Base-by-base conservation (phyloP, 2,888 invertebrate species). In the Phaedon cochleariae region DNA sequence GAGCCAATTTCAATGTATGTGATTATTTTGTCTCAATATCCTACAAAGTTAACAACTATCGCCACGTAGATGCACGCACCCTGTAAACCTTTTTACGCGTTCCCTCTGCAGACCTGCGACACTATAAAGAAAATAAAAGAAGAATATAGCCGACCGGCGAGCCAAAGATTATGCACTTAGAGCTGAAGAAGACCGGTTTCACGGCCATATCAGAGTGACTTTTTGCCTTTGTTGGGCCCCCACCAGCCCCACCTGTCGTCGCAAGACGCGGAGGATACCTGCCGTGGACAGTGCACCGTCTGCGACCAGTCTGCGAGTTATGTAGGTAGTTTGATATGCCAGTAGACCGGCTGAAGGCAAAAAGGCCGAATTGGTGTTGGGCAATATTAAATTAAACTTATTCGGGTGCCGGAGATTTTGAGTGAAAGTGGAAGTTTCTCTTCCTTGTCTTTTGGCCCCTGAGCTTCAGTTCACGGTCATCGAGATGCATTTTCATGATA, bases 241-340 rank as follows among this genome's bases (percentile, higher is more conserved):
- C 65, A 52, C 65, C 61, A 46, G 55, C 60, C 63, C 49, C 65
- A 63, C 65, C 68, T 65, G 68, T 64, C 53, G 67, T 49, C 60
- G 62, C 61, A 31, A 49, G 59, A 62, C 34, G 53, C 54, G 60
- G 51, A 59, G 60, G 67, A 65, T 69, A 69, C 69, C 65, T 69
- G 63, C 34, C 18, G 63, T 31, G 64, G 65, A 41, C 67, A 67
- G 67, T 69, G 54, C 65, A 55, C 63, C 62, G 69, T 65, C 67
- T 64, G 48, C 59, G 46, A 45, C 59, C 69, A 65, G 64, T 67
- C 67, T 69, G 67, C 62, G 53, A 61, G 65, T 61, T 60, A 37
- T 54, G 37, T 22, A 48, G 21, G 22, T 26, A 41, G 41, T 37
- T 55, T 29, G 54, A 12, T 34, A 34, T 34, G 34, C 54, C 41